Conservation (phyloP, 2,888 invertebrate species). For the Globia sparganii region DNA sequence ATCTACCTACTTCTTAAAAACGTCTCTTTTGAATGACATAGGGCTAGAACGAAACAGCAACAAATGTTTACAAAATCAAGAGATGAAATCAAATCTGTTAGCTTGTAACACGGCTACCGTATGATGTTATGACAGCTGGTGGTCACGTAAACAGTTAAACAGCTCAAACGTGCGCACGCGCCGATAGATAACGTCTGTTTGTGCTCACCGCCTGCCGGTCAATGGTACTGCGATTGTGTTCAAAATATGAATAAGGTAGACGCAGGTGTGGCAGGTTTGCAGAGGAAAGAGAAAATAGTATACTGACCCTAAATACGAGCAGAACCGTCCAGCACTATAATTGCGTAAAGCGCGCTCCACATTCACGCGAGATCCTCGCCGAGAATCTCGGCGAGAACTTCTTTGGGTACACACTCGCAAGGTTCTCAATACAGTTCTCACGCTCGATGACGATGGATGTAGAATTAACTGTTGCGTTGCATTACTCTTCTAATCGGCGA, state of each 20-base stretch:
- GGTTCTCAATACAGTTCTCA: too few relatives aligned
- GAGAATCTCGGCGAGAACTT: too few relatives aligned
- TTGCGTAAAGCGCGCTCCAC: too few relatives aligned
- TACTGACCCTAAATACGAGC: background rate
- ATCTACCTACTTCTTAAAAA: background rate
- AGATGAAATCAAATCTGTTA: slow-evolving; percentile 44
- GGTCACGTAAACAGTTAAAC: slow-evolving; percentile 85
- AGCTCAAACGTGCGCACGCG: slow-evolving; percentile 78
- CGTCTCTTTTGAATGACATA: background rate
- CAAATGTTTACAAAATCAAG: slow-evolving; percentile 19
- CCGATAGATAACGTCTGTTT: slow-evolving; percentile 80
- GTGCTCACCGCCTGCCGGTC: slow-evolving; percentile 69
- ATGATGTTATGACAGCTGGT: slow-evolving; percentile 82
- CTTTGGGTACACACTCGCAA: too few relatives aligned
- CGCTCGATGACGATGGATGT: too few relatives aligned
- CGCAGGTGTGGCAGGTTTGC: slow-evolving; percentile 46
- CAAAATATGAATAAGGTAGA: slow-evolving; percentile 30
- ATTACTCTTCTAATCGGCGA: too few relatives aligned
- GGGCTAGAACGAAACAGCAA: background rate
- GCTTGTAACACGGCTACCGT: slow-evolving; percentile 66
- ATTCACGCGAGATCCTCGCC: too few relatives aligned
- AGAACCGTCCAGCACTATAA: too few relatives aligned
- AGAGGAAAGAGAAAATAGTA: background rate
- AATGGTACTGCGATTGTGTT: slow-evolving; percentile 56
- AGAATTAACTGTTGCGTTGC: too few relatives aligned